Evolutionary conservation across 2,888 invertebrate genomes (phyloP).

Genomic region (Caenorhabditis macrosperma): DNA sequence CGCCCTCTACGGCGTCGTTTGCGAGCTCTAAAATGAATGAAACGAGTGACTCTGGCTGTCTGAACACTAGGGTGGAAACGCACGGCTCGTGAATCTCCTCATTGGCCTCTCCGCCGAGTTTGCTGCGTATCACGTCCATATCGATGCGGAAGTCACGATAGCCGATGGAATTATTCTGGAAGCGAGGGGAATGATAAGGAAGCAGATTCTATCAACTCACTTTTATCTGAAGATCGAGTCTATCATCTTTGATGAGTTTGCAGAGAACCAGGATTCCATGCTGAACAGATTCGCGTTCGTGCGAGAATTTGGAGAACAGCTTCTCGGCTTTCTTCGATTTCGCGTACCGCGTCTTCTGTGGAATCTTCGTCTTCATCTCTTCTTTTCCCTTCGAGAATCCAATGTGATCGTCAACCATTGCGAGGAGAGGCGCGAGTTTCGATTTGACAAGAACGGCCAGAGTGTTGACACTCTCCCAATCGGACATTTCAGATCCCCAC

Average conservation of each 20-base stretch:
- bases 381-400: slow-evolving; percentile 59
- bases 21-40: slow-evolving; percentile 9
- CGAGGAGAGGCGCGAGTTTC: slow-evolving; percentile 43
- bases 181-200: not conserved
- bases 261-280: slow-evolving; percentile 49
- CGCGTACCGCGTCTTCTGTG: slow-evolving; percentile 52
- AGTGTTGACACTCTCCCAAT: slow-evolving; percentile 39
- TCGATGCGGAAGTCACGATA: slow-evolving; percentile 67
- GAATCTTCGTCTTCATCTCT: slow-evolving; percentile 58
- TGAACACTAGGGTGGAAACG: slow-evolving; percentile 16
- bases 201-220: not conserved
- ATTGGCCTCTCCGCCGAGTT: slow-evolving; percentile 30
- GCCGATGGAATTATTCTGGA: slow-evolving; percentile 66
- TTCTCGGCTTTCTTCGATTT: slow-evolving; percentile 56
- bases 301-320: slow-evolving; percentile 47
- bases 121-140: slow-evolving; percentile 54
- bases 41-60: not conserved
- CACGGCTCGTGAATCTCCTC: slow-evolving; percentile 41
- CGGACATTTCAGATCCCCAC: slow-evolving; percentile 37
- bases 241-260: slow-evolving; percentile 58
- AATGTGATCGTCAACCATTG: slow-evolving; percentile 58
- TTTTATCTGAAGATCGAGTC: slow-evolving; percentile 59
- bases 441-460: slow-evolving; percentile 43
- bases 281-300: slow-evolving; percentile 55
- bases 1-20: slow-evolving; percentile 43